Evolutionary conservation across 2,888 invertebrate genomes (phyloP).

Genomic region (Cremastobaeus sp.): DNA sequence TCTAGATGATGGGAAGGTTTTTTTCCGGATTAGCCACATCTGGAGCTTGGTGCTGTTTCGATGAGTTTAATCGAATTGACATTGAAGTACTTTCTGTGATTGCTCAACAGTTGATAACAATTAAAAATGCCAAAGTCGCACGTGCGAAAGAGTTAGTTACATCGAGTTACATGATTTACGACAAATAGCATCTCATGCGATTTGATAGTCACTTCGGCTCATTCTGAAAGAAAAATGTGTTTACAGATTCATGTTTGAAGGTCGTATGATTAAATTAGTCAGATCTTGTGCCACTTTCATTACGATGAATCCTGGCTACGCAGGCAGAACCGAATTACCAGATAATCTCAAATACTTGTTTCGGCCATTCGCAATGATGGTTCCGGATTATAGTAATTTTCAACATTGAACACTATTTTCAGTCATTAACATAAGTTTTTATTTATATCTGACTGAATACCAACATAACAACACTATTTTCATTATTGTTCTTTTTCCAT

Average conservation of each 20-base stretch:
- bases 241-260: slow-evolving; percentile 91
- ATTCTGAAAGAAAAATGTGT: background rate
- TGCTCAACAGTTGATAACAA: slow-evolving; percentile 93
- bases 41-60: slow-evolving; percentile 95
- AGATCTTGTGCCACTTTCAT: slow-evolving; percentile 91
- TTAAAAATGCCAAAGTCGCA: slow-evolving; percentile 89
- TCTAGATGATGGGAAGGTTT: slow-evolving; percentile 93
- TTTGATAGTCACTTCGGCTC: background rate
- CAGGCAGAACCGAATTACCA: slow-evolving; percentile 92
- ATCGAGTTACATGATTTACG: background rate
- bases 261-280: slow-evolving; percentile 90
- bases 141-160: slow-evolving; percentile 79
- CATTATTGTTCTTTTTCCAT: slow-evolving; percentile 42
- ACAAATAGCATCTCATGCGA: too few species aligned
- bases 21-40: slow-evolving; percentile 93
- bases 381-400: slow-evolving; percentile 46
- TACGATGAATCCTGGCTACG: slow-evolving; percentile 96
- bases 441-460: too few species aligned
- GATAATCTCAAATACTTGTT: slow-evolving; percentile 93
- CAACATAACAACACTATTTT: too few species aligned
- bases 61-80: slow-evolving; percentile 94
- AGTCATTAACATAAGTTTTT: background rate
- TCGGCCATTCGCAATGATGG: slow-evolving; percentile 51
- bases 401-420: background rate
- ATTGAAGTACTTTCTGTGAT: slow-evolving; percentile 94